Evolutionary conservation across 2,888 invertebrate species (phyloP).

Genomic region (Strigamia crassipes): DNA sequence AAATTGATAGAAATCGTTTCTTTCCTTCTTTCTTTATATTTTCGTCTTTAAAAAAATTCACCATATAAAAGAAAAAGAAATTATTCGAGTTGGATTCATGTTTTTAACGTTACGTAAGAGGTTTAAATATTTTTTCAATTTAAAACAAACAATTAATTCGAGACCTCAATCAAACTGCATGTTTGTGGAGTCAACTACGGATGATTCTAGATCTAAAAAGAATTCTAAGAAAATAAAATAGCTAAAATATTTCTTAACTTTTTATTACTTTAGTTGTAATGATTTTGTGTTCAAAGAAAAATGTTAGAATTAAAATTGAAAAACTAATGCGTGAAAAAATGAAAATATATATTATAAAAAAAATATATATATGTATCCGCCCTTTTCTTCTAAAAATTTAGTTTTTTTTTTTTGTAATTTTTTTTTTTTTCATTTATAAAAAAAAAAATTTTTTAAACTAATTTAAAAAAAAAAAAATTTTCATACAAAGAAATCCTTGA

Average conservation of each 20-base stretch:
- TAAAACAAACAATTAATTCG: no score
- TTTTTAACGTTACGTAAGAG: no score
- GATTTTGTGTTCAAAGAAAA: not conserved
- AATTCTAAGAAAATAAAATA: not conserved
- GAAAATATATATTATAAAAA: not conserved
- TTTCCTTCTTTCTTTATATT: not conserved
- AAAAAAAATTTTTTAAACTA: not conserved
- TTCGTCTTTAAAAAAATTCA: not conserved
- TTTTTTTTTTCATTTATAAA: not conserved
- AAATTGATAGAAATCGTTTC: not conserved
- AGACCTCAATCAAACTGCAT: no score
- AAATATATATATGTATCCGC: not conserved
- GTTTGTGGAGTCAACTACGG: no score
- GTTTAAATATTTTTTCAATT: no score
- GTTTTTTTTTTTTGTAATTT: not conserved
- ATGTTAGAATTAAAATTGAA: not conserved
- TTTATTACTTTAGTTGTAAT: not conserved
- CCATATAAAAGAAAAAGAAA: no score
- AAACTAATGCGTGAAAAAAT: not conserved
- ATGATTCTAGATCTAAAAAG: no score
- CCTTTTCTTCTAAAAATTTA: not conserved
- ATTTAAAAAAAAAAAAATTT: not conserved
- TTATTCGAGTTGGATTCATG: no score
- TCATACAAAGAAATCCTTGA: constrained; percentile 8
- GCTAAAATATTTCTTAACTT: not conserved